A percentile compares a stretch with the other conserved stretches of the same genome.
Conservation (phyloP, 2,888 invertebrate species). For the Dasypolia templi region DNA sequence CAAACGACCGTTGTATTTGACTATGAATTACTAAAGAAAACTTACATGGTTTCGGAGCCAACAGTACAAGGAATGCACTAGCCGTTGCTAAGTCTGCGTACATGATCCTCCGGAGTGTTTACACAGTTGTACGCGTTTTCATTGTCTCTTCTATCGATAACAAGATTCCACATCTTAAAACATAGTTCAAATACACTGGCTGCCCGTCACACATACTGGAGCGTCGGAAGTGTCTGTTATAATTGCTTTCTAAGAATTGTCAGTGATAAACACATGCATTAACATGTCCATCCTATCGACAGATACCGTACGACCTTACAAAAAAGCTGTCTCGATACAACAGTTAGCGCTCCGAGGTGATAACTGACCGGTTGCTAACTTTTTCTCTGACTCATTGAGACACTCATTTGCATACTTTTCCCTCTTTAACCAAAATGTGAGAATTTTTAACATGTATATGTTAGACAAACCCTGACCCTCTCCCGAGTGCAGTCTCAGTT, state of each 20-base stretch:
- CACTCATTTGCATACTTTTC: conserved; percentile 76
- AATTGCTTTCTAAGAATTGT: conserved; percentile 69
- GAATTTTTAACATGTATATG: conserved; percentile 71
- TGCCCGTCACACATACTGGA: conserved; percentile 66
- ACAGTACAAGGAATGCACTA: conserved; percentile 64
- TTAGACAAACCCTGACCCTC: no score
- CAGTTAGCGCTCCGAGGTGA: conserved; percentile 78
- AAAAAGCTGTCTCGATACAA: conserved; percentile 69
- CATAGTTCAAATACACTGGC: conserved; percentile 73
- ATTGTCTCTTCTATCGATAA: conserved; percentile 77
- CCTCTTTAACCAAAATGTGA: conserved; percentile 60
- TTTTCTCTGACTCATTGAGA: conserved; percentile 78
- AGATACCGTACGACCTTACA: conserved; percentile 63
- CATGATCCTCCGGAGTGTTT: conserved; percentile 70
- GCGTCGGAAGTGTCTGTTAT: conserved; percentile 60
- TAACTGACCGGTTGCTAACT: conserved; percentile 76
- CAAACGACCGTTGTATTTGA: conserved; percentile 64
- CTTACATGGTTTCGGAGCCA: conserved; percentile 45
- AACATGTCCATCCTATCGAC: conserved; percentile 59
- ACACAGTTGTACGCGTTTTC: conserved; percentile 78
- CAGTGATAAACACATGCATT: conserved; percentile 58
- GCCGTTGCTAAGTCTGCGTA: conserved; percentile 39
- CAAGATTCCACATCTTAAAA: conserved; percentile 79
- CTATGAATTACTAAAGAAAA: conserved; percentile 58
- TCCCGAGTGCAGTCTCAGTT: conserved; percentile 38